Base-by-base conservation (phyloP, 2,797 vertebrate genomes). In the Gambusia yucatana region DNA sequence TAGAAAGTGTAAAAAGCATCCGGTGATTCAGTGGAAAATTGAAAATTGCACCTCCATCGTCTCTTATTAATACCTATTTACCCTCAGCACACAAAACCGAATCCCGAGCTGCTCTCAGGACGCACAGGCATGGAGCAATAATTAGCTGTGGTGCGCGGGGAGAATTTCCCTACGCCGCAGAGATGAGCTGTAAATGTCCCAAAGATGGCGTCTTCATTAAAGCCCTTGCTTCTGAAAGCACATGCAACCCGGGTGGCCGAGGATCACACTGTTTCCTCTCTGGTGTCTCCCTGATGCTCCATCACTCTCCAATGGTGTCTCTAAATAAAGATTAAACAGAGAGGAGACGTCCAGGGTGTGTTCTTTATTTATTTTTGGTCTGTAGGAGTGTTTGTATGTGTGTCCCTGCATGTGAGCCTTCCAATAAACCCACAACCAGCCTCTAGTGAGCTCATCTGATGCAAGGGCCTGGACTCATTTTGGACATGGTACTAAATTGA, bases 141-240 rank as follows among this genome's bases (percentile, higher is more conserved):
- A 93, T 92, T 89, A 90, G 85, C 67, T 83, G 81, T 79, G 74
- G 74, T 69, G 86, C 46, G 52, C 80, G 78, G 79, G 43, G 87
- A 89, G 79, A 82, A 76, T 83, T 81, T 74, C 39, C 43, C 84
- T 67, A 79, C 78, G 61, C 87, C n/a, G 4, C 3, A 67, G 85
- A 89, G 83, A 89, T 82, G 72, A 76, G 47, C 81, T 3, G 72
- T 20, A 76, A 77, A 78, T 13, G 76, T 88, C 81, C 85, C 86
- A 71, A 73, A 86, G 88, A 84, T 61, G 78, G 80, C 80, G 88
- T 86, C 78, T 90, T 92, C 91, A 91, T 92, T 89, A 91, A 79
- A 75, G 85, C 72, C 78, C 72, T 70, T 48, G 72, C 84, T 76
- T 79, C 74, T 86, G 82, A 84, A 90, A 88, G 90, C 85, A 83